Evolutionary conservation across 1,140 invertebrate species (phyloP), one percentile per base, ranked within the genome.

Genomic region (Heterodera carotae): DNA sequence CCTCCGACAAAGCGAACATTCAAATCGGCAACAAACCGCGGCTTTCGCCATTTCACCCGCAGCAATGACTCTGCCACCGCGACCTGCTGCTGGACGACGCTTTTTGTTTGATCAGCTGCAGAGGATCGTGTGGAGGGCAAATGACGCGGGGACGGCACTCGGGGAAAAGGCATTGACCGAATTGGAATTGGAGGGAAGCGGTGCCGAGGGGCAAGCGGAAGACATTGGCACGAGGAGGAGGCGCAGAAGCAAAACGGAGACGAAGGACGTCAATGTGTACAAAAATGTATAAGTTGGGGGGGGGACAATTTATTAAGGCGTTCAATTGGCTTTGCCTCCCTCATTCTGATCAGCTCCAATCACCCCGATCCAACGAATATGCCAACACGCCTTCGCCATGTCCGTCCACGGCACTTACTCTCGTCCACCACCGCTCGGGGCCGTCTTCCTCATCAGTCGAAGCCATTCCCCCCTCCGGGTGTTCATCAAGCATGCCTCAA

Each of bases 11-110:
- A n/a, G n/a, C 56, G 43, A 25, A 7, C 48, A 33, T 25, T n/a
- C 12, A n/a, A 18, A 64, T 8, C 72, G 34, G 64, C 71, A 72
- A 73, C 36, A 34, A 56, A 33, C n/a, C 25, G 59, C 48, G n/a
- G 18, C 70, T 60, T 10, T 33, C 56, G 33, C 71, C 2, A 18
- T 33, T 59, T n/a, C 59, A 34, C 29, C 69, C 29, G 29, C 31
- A 22, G 48, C 48, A 18, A 56, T 22, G 48, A 56, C 15, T 22
- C 48, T 56, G 5, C 48, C 48, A 5, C 48, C 48, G 15, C 48
- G 48, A 56, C 48, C 48, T 18, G n/a, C n/a, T n/a, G n/a, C n/a
- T n/a, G 48, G 31, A 66, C 62, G 62, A 34, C 62, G 62, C 25
- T 31, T 34, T 31, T 7, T 66, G 29, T 31, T 66, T 5, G 29